Conservation (phyloP, 2,113 vertebrate genomes). For the Circaetus cinerascens region DNA sequence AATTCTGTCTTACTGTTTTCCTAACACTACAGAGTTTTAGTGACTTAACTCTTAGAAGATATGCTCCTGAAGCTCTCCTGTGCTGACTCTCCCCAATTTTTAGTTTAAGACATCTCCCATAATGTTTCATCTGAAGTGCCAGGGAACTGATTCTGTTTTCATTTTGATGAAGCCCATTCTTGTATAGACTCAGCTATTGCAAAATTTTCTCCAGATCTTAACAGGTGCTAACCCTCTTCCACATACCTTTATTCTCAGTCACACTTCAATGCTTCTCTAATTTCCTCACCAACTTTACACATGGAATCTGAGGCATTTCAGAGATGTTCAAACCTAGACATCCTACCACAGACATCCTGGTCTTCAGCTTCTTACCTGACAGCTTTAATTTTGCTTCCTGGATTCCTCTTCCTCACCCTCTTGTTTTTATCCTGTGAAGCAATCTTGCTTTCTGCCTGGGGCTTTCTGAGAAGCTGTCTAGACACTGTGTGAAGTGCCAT, state of each 20-base stretch:
- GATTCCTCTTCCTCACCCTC: neutral
- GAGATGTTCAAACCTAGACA: neutral
- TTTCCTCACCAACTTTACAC: neutral
- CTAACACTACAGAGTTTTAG: neutral
- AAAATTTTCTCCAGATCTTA: neutral
- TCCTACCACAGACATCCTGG: neutral
- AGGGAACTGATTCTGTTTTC: neutral
- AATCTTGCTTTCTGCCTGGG: neutral
- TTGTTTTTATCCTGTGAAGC: neutral
- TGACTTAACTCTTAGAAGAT: neutral
- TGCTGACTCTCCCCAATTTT: neutral
- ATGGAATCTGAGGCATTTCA: neutral
- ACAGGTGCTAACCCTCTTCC: neutral
- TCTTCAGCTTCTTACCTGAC: neutral
- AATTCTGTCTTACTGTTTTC: neutral
- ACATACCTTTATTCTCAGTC: neutral
- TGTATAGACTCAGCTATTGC: neutral
- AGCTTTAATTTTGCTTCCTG: conserved; percentile 21
- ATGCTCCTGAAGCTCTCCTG: neutral
- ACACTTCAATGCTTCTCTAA: neutral
- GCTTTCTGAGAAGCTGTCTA: neutral
- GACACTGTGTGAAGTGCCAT: neutral
- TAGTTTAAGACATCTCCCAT: neutral
- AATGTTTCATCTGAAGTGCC: neutral
- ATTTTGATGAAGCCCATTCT: neutral